phyloP scores from a whole-genome alignment of 2,888 invertebrate genomes.

The Cantharis nigra region DNA sequence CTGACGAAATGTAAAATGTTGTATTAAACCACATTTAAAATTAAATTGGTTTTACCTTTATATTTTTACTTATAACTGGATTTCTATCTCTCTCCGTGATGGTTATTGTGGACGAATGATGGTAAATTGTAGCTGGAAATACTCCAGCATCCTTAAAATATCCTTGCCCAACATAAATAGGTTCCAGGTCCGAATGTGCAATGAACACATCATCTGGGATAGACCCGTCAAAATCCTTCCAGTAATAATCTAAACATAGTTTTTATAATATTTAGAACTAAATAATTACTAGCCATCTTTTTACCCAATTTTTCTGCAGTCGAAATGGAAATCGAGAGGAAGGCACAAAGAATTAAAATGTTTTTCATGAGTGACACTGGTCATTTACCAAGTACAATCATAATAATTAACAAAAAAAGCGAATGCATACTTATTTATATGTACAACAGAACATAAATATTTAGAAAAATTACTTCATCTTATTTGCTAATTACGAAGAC shows the following conservation, averaged over 20 bases:
- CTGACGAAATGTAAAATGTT: no score
- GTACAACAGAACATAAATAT: no score
- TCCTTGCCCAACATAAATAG: background rate
- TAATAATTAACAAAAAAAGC: no score
- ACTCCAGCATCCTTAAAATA: background rate
- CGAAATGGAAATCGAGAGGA: background rate
- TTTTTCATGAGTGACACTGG: no score
- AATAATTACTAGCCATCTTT: background rate
- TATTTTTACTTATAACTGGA: background rate
- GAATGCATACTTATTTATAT: no score
- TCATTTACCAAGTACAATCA: no score
- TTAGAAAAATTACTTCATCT: no score
- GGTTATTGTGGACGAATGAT: background rate
- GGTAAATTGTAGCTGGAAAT: background rate
- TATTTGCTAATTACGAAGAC: no score
- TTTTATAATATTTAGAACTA: background rate
- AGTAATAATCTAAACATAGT: background rate
- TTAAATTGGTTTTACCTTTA: background rate
- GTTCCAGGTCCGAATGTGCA: background rate
- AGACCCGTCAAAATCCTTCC: background rate
- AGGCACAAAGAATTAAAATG: no score
- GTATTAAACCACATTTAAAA: no score
- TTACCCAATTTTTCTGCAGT: background rate
- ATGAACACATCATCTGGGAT: background rate
- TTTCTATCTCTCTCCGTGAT: background rate